Conservation (phyloP, 2,888 invertebrate species). For the Dermolepida albohirtum region DNA sequence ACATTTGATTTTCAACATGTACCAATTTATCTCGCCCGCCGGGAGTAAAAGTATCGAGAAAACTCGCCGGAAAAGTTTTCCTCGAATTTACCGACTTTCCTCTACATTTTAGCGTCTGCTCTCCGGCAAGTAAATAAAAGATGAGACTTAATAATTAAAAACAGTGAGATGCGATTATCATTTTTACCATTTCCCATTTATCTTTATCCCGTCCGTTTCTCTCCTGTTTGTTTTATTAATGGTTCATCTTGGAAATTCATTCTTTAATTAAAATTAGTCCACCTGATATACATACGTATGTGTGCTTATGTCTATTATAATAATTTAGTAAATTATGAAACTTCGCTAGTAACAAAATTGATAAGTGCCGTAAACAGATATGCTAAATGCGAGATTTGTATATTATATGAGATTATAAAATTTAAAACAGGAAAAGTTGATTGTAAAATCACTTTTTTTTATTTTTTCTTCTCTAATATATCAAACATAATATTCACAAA, state of each 20-base stretch:
- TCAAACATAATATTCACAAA: no score
- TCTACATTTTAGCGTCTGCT: slow-evolving; percentile 6
- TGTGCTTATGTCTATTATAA: no score
- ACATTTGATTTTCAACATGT: slow-evolving; percentile 29
- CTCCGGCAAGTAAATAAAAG: slow-evolving; percentile 40
- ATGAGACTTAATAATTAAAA: slow-evolving; percentile 44
- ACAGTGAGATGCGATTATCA: slow-evolving; percentile 42
- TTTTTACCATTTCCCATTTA: slow-evolving; percentile 42
- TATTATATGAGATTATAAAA: no score
- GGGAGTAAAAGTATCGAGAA: slow-evolving; percentile 30
- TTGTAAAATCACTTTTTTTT: no score
- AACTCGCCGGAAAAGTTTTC: slow-evolving; percentile 10
- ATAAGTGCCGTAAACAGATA: no score
- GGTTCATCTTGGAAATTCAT: slow-evolving; percentile 30
- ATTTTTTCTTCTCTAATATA: no score
- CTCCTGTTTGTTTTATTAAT: slow-evolving; percentile 33
- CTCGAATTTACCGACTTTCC: not conserved
- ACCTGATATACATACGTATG: not conserved
- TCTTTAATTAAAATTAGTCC: slow-evolving; percentile 19
- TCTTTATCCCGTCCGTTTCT: slow-evolving; percentile 31
- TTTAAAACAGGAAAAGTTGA: no score
- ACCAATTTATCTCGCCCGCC: slow-evolving; percentile 13
- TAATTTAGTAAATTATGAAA: no score
- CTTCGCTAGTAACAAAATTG: no score
- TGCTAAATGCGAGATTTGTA: no score